Base-by-base conservation (phyloP, 2,113 vertebrate species). In the Hemiscyllium ocellatum region DNA sequence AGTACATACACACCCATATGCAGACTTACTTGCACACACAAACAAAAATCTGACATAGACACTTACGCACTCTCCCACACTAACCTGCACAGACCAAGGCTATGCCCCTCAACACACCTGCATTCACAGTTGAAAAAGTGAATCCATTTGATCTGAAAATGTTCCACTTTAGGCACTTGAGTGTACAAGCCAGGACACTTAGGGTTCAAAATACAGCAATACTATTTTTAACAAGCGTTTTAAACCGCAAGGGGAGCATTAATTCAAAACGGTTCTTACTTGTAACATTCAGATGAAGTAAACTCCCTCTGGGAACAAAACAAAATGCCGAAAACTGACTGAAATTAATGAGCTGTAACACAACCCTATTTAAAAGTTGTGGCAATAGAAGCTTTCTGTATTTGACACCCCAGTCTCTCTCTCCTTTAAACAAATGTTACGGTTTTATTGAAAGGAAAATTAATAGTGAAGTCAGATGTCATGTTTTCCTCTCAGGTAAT, bases 271-370 rank as follows among this genome's bases (percentile, higher is more conserved):
- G 19, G 20, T 93, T 93, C 56, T 61, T 33, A 93, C 61, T 66
- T n/a, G 7, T 93, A 93, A 66, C 33, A 93, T 33, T 37, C 37
- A 4, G 66, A 93, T 66, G 61, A 68, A 93, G 61, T 66, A 66
- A 93, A 93, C 66, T 93, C 89, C 89, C 89, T 93, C 66, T 93
- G 89, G n/a, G 89, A 93, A 33, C 61, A 66, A 66, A 66, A n/a
- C 42, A 93, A 24, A 66, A 93, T 42, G 15, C 61, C 7, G 33
- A 93, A 91, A 91, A 1, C 89, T 65, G 66, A 66, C 89, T 91
- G 89, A 91, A 93, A 93, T 93, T 93, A 93, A 93, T 93, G 89
- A 93, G 61, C 61, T 93, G 89, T 93, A 93, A 93, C 89, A 68
- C 65, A n/a, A n/a, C 61, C 17, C 33, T 93, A 93, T 93, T 68